Percentiles rank a stretch among this genome's conserved stretches.
Evolutionary conservation across 2,888 invertebrate genomes (phyloP).

Genomic region (Plagodis pulveraria): DNA sequence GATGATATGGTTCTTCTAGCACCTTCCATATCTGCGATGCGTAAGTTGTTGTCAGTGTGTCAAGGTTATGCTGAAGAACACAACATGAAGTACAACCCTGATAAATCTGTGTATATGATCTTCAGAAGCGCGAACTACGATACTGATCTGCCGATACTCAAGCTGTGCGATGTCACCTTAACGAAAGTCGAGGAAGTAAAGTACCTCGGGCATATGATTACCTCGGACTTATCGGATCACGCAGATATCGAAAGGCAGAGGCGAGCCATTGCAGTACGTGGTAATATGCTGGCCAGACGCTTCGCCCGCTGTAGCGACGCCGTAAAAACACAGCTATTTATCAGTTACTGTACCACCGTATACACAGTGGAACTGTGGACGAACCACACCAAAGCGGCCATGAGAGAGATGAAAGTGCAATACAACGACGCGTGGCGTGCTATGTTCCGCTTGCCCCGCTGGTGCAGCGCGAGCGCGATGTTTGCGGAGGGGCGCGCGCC

Average conservation of each 20-base stretch:
- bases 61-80: not conserved
- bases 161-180: not conserved
- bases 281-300: not conserved
- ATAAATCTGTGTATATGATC: too few relatives aligned
- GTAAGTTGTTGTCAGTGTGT: not conserved
- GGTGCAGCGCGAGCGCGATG: too few relatives aligned
- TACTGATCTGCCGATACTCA: not conserved
- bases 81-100: too few relatives aligned
- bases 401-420: too few relatives aligned
- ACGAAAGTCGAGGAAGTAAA: not conserved
- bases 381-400: too few relatives aligned
- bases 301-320: not conserved
- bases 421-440: too few relatives aligned
- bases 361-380: too few relatives aligned
- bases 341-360: not conserved
- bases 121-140: not conserved
- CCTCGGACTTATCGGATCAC: not conserved
- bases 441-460: too few relatives aligned
- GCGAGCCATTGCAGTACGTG: not conserved
- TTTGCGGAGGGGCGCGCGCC: too few relatives aligned
- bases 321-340: not conserved
- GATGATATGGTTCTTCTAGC: not conserved
- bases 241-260: not conserved
- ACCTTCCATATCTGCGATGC: constrained; percentile 1
- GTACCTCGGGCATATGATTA: too few relatives aligned